Percentiles rank a stretch among this genome's conserved stretches.
These are phyloP conservation scores for Elmis aenea DNA, from an alignment of 2,888 invertebrate genomes.

Conservation along the genomic window DNA sequence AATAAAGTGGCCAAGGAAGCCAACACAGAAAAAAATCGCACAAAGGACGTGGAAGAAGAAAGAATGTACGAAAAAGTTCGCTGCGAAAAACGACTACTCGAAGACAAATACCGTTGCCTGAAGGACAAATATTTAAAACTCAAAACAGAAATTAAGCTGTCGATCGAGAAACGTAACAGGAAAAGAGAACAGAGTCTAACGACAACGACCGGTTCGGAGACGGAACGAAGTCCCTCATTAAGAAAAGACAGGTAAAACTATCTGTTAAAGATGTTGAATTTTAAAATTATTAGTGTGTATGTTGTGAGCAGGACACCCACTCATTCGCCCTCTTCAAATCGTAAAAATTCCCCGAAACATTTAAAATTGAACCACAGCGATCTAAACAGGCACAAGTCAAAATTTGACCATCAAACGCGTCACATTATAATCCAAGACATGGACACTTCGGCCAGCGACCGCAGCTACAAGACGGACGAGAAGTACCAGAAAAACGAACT, in stretches of 20 bases:
- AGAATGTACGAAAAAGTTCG: conserved; percentile 59
- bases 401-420: conserved; percentile 37
- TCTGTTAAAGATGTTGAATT: neutral
- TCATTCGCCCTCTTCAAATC: conserved; percentile 36
- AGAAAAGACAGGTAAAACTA: conserved; percentile 19
- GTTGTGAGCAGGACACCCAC: conserved; percentile 32
- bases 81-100: conserved; percentile 65
- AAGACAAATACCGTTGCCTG: conserved; percentile 73
- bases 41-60: conserved; percentile 44
- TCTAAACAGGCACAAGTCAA: conserved; percentile 31
- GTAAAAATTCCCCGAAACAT: conserved; percentile 35
- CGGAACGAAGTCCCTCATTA: conserved; percentile 58
- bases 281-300: neutral
- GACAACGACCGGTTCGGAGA: conserved; percentile 66
- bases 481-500: conserved; percentile 38
- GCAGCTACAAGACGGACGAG: conserved; percentile 47
- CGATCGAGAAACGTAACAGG: conserved; percentile 68
- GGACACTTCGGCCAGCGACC: conserved; percentile 47
- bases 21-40: conserved; percentile 25
- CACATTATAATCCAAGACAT: conserved; percentile 42
- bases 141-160: conserved; percentile 74
- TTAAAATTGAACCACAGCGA: conserved; percentile 44
- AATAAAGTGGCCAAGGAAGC: conserved; percentile 55
- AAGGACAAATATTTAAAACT: conserved; percentile 77
- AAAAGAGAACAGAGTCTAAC: conserved; percentile 59